A percentile compares a stretch with the other conserved stretches of the same genome.
Conservation (phyloP, 2,888 invertebrate genomes). For the Gymnosoma rotundatum region DNA sequence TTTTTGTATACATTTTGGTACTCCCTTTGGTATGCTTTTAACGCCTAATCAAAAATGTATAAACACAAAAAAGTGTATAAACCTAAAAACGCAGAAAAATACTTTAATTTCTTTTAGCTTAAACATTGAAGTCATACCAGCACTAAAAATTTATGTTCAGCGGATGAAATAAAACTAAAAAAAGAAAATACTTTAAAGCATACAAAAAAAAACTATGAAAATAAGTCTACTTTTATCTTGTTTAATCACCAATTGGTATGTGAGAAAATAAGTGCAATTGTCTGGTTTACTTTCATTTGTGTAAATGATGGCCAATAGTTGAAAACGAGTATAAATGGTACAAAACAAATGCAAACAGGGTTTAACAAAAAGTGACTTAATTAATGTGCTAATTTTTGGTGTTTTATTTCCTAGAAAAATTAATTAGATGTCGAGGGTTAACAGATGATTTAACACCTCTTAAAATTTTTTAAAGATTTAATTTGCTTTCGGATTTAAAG, state of each 20-base stretch:
- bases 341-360: background rate
- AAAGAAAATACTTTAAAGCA: background rate
- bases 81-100: conserved; percentile 5
- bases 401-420: no score
- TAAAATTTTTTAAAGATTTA: no score
- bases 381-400: no score
- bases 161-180: conserved; percentile 6
- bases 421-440: no score
- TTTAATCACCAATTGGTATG: conserved; percentile 54
- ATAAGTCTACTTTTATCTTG: conserved; percentile 40
- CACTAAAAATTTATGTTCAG: conserved; percentile 14
- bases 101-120: conserved; percentile 40
- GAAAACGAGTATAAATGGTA: conserved; percentile 19
- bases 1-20: no score
- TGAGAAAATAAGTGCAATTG: conserved; percentile 67
- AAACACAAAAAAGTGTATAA: conserved; percentile 3
- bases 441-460: no score
- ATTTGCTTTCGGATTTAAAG: no score
- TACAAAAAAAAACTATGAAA: conserved; percentile 25
- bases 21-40: conserved; percentile 34
- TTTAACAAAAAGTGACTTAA: background rate
- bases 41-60: conserved; percentile 56
- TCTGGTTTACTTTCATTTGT: conserved; percentile 65
- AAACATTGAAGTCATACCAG: conserved; percentile 36
- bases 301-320: conserved; percentile 58